Conservation (phyloP, 2,797 vertebrate species). For the Tympanoctomys barrerae region DNA sequence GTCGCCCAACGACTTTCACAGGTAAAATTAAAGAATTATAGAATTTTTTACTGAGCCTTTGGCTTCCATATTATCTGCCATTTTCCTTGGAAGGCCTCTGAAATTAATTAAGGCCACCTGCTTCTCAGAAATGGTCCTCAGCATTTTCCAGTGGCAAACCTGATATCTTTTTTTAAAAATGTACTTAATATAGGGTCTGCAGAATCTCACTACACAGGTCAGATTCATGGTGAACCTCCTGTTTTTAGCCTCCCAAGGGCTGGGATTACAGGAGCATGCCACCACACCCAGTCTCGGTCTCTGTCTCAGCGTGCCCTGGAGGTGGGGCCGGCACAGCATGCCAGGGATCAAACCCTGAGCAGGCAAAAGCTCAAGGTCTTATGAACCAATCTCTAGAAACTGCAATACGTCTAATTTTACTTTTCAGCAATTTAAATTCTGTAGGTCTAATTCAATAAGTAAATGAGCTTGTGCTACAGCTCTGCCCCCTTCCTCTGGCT, state of each 20-base stretch:
- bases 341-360: too few relatives aligned
- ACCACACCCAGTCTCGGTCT: too few relatives aligned
- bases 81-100: constrained; percentile 27
- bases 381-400: background rate
- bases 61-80: background rate
- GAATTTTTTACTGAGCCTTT: background rate
- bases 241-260: too few relatives aligned
- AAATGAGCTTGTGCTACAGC: background rate
- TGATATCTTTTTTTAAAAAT: background rate
- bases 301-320: too few relatives aligned
- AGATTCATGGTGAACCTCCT: too few relatives aligned
- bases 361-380: background rate
- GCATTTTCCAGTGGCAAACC: background rate
- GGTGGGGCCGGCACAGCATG: too few relatives aligned
- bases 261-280: too few relatives aligned
- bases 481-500: background rate
- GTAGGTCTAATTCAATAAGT: background rate
- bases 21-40: background rate
- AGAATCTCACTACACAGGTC: too few relatives aligned
- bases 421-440: background rate
- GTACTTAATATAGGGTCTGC: too few relatives aligned
- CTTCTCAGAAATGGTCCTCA: background rate
- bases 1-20: background rate
- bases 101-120: background rate
- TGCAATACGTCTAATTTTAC: background rate